These are phyloP conservation scores for Syrista parreyssii DNA, from an alignment of 2,888 invertebrate species.

Conservation along the genomic window DNA sequence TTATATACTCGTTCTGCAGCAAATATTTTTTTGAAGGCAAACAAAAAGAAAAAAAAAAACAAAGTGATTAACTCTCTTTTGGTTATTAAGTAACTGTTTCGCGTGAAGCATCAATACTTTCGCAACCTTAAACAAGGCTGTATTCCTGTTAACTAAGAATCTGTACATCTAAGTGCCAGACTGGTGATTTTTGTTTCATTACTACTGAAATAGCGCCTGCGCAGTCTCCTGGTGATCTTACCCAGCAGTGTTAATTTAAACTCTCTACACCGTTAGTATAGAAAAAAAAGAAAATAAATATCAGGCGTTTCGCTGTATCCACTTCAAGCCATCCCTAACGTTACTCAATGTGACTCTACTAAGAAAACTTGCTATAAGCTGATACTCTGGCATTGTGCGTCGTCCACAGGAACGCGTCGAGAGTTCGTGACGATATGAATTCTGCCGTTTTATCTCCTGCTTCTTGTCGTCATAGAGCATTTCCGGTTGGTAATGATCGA, in stretches of 20 bases:
- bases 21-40: neutral
- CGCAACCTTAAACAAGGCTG: neutral
- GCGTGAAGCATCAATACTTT: neutral
- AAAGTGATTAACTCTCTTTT: neutral
- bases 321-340: slow-evolving; percentile 73
- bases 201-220: neutral
- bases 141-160: neutral
- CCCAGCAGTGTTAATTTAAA: neutral
- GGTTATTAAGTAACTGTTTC: neutral
- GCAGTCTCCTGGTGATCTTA: neutral
- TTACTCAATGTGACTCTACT: slow-evolving; percentile 72
- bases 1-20: neutral
- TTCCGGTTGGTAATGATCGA: slow-evolving; percentile 24
- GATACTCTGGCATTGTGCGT: slow-evolving; percentile 78
- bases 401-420: slow-evolving; percentile 65
- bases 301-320: slow-evolving; percentile 70
- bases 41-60: neutral
- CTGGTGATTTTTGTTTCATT: neutral
- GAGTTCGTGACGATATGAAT: slow-evolving; percentile 36
- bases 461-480: slow-evolving; percentile 8
- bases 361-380: slow-evolving; percentile 78
- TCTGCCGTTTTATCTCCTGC: slow-evolving; percentile 10
- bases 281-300: neutral
- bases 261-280: slow-evolving; percentile 7
- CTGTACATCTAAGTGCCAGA: neutral